Evolutionary conservation across 2,113 vertebrate species (phyloP), one percentile per base, ranked within the genome.

Genomic region (Emydocephalus ijimae): DNA sequence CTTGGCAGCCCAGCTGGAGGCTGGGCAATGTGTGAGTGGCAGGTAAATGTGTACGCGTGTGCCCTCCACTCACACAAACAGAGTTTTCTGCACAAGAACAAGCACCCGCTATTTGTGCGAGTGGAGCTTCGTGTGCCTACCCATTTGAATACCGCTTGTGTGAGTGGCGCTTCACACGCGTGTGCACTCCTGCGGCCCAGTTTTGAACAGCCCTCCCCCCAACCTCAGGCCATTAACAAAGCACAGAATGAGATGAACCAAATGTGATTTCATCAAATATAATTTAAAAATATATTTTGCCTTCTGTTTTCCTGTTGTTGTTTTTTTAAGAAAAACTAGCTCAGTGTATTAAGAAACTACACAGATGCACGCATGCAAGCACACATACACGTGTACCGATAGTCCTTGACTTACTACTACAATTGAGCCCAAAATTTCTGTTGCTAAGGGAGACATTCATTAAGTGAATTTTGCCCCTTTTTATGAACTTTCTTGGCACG

Each of bases 11-110:
- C 26, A 29, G 11, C 11, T 1, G 2, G 11, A 26, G 26, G 61
- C 26, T 1, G 26, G 26, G 11, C 56, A 3, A 24, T 14, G 26
- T 64, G 26, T 64, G 26, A n/a, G 61, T n/a, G 29, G 61, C 61
- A 64, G 4, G 11, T 4, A 4, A 64, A 64, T 12, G 61, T 64
- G 3, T 8, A 26, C 57, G 0, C 0, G 21, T 5, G 0, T 23
- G 59, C 59, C 59, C 26, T 64, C 59, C 26, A 64, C 10, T 29
- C 59, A 64, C 9, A 64, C 1, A 61, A 11, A 61, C 29, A 10
- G 59, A 64, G 26, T 10, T 64, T 64, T 1, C 26, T 2, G 9
- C 10, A 12, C 3, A 1, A 64, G 4, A 29, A 10, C 10, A 64
- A 64, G 10, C 61, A 29, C 4, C 61, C 11, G 12, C 11, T 3